Base-by-base conservation (phyloP, 2,888 invertebrate species). In the Hyposoter didymator region DNA sequence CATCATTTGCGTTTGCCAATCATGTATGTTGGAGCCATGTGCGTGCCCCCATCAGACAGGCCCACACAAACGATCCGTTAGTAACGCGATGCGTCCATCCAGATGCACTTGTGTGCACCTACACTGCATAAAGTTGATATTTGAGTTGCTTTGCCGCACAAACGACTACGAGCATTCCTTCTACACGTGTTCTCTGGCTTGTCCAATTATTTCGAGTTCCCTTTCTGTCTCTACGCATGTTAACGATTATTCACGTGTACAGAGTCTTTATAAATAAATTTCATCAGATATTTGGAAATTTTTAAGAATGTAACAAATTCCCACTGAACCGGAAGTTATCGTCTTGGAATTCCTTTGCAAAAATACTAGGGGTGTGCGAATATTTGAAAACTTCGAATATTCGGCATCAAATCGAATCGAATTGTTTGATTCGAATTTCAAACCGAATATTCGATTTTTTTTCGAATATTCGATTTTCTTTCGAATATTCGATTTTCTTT, bases 1-100 rank as follows among this genome's bases (percentile, higher is more conserved):
- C 45, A 67, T 69, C 69, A 59, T 19, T 79, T 66, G 72, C 62
- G 70, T 85, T 82, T 84, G 82, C 62, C 84, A 85, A 85, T 87
- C 83, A 74, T 78, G 76, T 79, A 78, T 64, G 59, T 67, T 70
- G 74, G 70, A 52, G 73, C 66, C 70, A 69, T 76, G 59, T 79
- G 82, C 84, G 78, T 84, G 85, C 79, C 64, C 74, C 17, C 59
- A 79, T 52, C 78, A 74, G 67, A 35, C n/a, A n/a, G 59, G 69
- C 19, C 72, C 17, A 32, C 35, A 10, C 45, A 79, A 74, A 49
- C 62, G 66, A 59, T 66, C 59, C 55, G 75, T 67, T 59, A 67
- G 78, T 81, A 81, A 74, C 52, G 55, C 52, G 35, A 45, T 62
- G 17, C 19, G 28, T 52, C 32, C 5, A 72, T 19, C n/a, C 47